Percentiles rank a stretch among this genome's conserved stretches.
Evolutionary conservation across 2,888 invertebrate species (phyloP).

Genomic region (Tetrapedia diversipes): DNA sequence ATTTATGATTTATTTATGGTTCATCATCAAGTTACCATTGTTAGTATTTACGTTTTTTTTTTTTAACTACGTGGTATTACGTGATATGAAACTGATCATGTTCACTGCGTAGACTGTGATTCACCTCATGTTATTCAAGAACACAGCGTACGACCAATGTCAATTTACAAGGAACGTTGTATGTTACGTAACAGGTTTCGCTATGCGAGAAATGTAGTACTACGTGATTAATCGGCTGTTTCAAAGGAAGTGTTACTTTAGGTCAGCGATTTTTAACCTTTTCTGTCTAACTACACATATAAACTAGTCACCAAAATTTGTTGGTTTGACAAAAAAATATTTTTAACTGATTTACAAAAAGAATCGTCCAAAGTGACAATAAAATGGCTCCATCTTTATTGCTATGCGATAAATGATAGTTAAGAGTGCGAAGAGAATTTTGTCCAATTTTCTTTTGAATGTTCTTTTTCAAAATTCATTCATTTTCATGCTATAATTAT

Average conservation of each 20-base stretch:
- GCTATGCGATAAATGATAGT: too few species aligned
- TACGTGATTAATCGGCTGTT: slow-evolving; percentile 18
- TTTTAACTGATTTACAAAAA: too few species aligned
- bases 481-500: too few species aligned
- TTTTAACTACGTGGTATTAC: neutral
- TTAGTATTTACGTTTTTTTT: neutral
- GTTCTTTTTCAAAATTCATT: too few species aligned
- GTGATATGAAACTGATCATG: neutral
- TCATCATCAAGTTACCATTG: neutral
- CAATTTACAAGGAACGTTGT: slow-evolving; percentile 1
- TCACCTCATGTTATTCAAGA: slow-evolving; percentile 8
- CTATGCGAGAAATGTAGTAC: slow-evolving; percentile 10
- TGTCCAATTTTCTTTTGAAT: too few species aligned
- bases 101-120: neutral
- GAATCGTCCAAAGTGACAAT: too few species aligned
- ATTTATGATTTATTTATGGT: neutral
- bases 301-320: too few species aligned
- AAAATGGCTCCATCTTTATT: too few species aligned
- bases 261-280: too few species aligned
- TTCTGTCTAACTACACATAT: too few species aligned
- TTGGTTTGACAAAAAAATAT: too few species aligned
- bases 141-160: slow-evolving; percentile 5
- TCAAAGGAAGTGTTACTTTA: neutral
- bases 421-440: too few species aligned
- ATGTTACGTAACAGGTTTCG: slow-evolving; percentile 6